Evolutionary conservation across 2,888 invertebrate species (phyloP).

Genomic region (Crossocerus cetratus): DNA sequence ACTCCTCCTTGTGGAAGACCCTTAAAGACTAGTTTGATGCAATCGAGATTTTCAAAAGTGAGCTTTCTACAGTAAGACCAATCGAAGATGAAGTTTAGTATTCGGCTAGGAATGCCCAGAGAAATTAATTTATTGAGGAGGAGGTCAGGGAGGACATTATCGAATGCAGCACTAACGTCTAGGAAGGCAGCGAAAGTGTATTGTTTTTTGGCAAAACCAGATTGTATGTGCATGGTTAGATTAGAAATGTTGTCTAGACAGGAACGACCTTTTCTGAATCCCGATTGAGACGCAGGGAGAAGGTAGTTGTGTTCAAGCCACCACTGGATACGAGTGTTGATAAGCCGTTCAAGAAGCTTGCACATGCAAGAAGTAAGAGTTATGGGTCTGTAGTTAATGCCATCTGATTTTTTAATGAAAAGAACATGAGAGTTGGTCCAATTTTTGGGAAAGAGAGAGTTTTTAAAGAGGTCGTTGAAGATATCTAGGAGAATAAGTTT

Average conservation of each 20-base stretch:
- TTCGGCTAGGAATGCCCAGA: not conserved
- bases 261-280: conserved; percentile 9
- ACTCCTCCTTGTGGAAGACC: not conserved
- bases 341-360: conserved; percentile 10
- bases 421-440: not conserved
- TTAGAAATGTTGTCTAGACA: conserved; percentile 6
- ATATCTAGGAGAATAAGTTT: not conserved
- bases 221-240: not conserved
- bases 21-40: not conserved
- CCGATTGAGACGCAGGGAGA: not conserved
- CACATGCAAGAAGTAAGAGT: conserved; percentile 4
- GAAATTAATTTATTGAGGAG: not conserved
- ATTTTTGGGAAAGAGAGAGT: not conserved
- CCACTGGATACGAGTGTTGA: not conserved
- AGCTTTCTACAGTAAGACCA: not conserved
- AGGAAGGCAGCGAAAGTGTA: not conserved
- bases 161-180: conserved; percentile 4
- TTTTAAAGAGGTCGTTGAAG: not conserved
- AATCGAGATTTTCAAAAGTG: not conserved
- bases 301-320: not conserved
- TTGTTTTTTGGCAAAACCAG: not conserved
- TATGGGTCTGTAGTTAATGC: not conserved
- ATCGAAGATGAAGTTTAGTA: not conserved
- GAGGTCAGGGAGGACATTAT: not conserved
- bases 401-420: conserved; percentile 6